Evolutionary conservation across 2,113 vertebrate genomes (phyloP), one percentile per base, ranked within the genome.

Genomic region (Choloepus hoffmanni): DNA sequence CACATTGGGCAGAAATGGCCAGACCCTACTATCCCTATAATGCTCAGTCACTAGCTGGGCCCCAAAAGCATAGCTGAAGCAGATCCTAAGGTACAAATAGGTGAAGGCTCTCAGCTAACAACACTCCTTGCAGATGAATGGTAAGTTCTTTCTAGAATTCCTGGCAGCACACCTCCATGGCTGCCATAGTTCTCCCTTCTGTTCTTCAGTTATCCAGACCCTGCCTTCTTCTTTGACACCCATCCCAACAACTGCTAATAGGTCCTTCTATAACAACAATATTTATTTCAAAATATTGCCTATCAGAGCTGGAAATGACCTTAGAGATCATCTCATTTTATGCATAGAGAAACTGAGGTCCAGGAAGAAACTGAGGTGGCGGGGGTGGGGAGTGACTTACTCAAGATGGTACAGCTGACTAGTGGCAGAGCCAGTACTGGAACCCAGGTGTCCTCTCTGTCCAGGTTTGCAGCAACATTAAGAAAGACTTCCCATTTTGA

Each of bases 261-360:
- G 65, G 24, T 45, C 43, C 60, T 89, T 5, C 67, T 60, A 24
- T 62, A 79, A 53, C n/a, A 33, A 77, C 55, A 70, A 62, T 24
- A 85, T 92, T 67, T 79, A 78, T 85, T 94, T 92, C 53, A 43
- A 77, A 87, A 83, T 30, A 63, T 15, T 92, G 68, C 11, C n/a
- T 33, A 14, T 73, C 24, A 19, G 19, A 78, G 40, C 76, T 72
- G 65, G 48, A 90, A 86, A 45, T 60, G 50, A 53, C 43, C 45
- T 43, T 67, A 60, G 70, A 68, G 62, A 62, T 65, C 30, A 82
- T 50, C 53, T 60, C 55, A 83, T 83, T 84, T 93, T 90, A 90
- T 10, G 77, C 40, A 33, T 15, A 60, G 36, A 74, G 50, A 89
- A 79, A 86, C 16, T 30, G 53, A 85, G 73, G 70, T 26, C n/a